Conservation (phyloP, 2,888 invertebrate genomes). For the Lumbricus terrestris region DNA sequence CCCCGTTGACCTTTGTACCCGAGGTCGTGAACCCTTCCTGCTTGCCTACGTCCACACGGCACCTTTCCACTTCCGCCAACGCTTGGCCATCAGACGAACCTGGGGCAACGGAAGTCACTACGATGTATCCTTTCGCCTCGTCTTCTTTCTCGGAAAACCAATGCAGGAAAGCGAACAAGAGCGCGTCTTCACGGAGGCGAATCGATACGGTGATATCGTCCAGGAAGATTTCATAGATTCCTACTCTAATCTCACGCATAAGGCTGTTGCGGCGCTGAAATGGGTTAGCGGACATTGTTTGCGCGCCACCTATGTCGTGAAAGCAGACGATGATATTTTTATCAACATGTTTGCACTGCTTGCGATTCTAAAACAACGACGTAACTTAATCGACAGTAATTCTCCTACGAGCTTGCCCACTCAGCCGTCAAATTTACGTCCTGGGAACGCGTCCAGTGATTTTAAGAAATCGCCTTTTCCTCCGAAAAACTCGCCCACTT, state of each 20-base stretch:
- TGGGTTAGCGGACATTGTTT: slow-evolving; percentile 58
- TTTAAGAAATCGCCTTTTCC: no score
- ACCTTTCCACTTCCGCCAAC: slow-evolving; percentile 25
- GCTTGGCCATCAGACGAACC: slow-evolving; percentile 33
- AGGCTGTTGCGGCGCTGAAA: slow-evolving; percentile 59
- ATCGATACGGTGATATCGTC: slow-evolving; percentile 52
- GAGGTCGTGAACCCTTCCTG: slow-evolving; percentile 42
- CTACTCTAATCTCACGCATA: slow-evolving; percentile 61
- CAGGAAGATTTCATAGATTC: slow-evolving; percentile 58
- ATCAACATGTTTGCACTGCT: slow-evolving; percentile 61
- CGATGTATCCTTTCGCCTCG: no score
- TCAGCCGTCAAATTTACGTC: no score
- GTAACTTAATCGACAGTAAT: no score
- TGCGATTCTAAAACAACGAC: no score
- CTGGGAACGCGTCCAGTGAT: no score
- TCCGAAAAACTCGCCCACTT: no score
- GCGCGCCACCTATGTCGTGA: slow-evolving; percentile 54
- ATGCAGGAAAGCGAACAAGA: background rate
- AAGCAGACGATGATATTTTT: slow-evolving; percentile 61
- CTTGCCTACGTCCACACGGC: slow-evolving; percentile 30
- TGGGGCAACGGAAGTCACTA: no score
- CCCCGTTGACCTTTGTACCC: slow-evolving; percentile 33
- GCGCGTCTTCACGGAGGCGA: background rate
- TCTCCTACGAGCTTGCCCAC: no score
- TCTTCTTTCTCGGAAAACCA: no score